Evolutionary conservation across 2,888 invertebrate species (phyloP).

Genomic region (Hemaris fuciformis): DNA sequence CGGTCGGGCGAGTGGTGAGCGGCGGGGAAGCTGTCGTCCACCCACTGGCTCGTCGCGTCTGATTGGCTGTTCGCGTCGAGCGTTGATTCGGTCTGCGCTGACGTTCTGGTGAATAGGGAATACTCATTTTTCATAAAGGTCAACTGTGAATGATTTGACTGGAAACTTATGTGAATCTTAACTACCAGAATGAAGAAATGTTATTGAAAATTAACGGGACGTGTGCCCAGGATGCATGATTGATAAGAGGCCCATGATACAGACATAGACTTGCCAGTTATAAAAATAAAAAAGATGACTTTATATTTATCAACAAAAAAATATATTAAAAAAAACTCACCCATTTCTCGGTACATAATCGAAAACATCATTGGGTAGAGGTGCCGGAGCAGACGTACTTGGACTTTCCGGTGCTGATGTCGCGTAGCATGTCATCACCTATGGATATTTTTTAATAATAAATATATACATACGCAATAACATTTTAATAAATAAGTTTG

Average conservation of each 20-base stretch:
- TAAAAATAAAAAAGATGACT: background rate
- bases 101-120: slow-evolving; percentile 26
- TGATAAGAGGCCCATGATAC: too few species aligned
- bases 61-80: slow-evolving; percentile 62
- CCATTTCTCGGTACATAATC: slow-evolving; percentile 59
- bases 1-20: slow-evolving; percentile 55
- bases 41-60: slow-evolving; percentile 78
- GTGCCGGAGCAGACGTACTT: slow-evolving; percentile 56
- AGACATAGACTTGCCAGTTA: too few species aligned
- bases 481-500: too few species aligned
- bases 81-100: slow-evolving; percentile 58
- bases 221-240: too few species aligned
- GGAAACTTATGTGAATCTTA: too few species aligned
- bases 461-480: too few species aligned
- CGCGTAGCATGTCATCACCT: slow-evolving; percentile 77
- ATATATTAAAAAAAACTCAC: slow-evolving; percentile 34
- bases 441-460: background rate
- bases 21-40: slow-evolving; percentile 77
- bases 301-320: background rate
- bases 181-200: too few species aligned
- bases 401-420: slow-evolving; percentile 74
- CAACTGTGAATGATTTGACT: too few species aligned
- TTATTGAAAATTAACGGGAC: too few species aligned
- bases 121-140: too few species aligned
- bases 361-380: slow-evolving; percentile 57